Evolutionary conservation across 2,113 vertebrate genomes (phyloP).

Genomic region (Aspidoscelis tigris): DNA sequence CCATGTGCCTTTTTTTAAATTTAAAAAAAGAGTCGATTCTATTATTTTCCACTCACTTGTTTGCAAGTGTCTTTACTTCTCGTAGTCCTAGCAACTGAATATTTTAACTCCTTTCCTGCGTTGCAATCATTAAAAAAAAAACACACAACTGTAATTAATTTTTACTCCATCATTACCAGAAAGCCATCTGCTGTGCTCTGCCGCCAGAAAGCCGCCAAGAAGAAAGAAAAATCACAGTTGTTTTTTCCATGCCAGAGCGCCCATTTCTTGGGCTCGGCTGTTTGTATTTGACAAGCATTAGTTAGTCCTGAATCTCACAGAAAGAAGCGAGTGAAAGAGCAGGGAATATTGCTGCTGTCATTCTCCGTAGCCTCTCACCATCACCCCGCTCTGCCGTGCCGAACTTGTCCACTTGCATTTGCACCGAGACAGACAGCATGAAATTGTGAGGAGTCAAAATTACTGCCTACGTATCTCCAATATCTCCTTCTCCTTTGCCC

Average conservation of each 20-base stretch:
- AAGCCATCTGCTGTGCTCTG: conserved; percentile 40
- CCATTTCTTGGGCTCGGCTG: conserved; percentile 16
- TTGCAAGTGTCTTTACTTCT: conserved; percentile 11
- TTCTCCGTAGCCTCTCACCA: background rate
- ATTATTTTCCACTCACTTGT: background rate
- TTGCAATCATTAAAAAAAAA: conserved; percentile 28
- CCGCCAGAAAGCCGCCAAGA: conserved; percentile 41
- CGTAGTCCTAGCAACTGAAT: conserved; percentile 38
- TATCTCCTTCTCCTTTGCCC: too few relatives aligned
- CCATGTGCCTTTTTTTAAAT: background rate
- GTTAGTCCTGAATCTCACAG: background rate
- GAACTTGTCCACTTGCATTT: background rate
- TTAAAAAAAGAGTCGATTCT: background rate
- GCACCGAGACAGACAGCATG: background rate
- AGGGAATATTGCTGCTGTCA: accelerated
- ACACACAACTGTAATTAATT: conserved; percentile 41
- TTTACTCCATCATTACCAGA: conserved; percentile 46
- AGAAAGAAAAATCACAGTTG: conserved; percentile 32
- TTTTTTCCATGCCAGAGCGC: conserved; percentile 4
- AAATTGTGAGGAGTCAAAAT: background rate
- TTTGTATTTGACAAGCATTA: conserved; percentile 21
- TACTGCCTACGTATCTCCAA: too few relatives aligned
- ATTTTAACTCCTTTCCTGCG: conserved; percentile 46
- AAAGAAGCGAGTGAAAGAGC: background rate
- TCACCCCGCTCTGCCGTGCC: background rate